A percentile compares a stretch with the other conserved stretches of the same genome.
phyloP scores from a whole-genome alignment of 92 coral and sea anemone genomes.

The Blastomussa wellsi region DNA sequence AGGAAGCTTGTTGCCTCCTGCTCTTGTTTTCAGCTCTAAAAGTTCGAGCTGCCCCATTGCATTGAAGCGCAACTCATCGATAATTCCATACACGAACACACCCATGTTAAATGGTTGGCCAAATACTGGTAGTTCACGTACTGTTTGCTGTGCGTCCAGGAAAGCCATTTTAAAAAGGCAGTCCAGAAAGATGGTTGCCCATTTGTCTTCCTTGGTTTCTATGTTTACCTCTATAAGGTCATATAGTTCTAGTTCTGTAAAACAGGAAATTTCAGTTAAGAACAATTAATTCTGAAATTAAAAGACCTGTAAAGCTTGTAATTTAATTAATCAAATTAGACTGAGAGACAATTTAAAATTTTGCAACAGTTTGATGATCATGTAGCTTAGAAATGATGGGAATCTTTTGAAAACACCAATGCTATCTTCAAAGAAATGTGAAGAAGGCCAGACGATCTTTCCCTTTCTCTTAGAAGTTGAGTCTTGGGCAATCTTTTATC shows the following conservation, averaged over 20 bases:
- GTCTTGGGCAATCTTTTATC: no score
- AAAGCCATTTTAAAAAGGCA: slow-evolving; percentile 62
- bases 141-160: slow-evolving; percentile 58
- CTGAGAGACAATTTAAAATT: no score
- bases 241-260: slow-evolving; percentile 58
- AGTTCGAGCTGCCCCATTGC: slow-evolving; percentile 54
- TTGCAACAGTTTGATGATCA: no score
- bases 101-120: slow-evolving; percentile 66
- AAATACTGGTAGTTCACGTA: slow-evolving; percentile 66
- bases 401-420: no score
- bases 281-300: no score
- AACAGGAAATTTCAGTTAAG: neutral
- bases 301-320: no score
- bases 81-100: slow-evolving; percentile 61
- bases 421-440: no score
- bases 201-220: slow-evolving; percentile 64
- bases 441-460: no score
- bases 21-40: slow-evolving; percentile 64
- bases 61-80: slow-evolving; percentile 61
- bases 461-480: no score
- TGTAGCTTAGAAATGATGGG: no score
- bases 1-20: slow-evolving; percentile 39
- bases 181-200: slow-evolving; percentile 62
- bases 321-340: no score
- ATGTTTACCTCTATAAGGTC: slow-evolving; percentile 55